Percentiles rank a stretch among this genome's conserved stretches.
These are phyloP conservation scores for Ooceraea biroi DNA, from an alignment of 1,140 invertebrate genomes.

Conservation along the genomic window DNA sequence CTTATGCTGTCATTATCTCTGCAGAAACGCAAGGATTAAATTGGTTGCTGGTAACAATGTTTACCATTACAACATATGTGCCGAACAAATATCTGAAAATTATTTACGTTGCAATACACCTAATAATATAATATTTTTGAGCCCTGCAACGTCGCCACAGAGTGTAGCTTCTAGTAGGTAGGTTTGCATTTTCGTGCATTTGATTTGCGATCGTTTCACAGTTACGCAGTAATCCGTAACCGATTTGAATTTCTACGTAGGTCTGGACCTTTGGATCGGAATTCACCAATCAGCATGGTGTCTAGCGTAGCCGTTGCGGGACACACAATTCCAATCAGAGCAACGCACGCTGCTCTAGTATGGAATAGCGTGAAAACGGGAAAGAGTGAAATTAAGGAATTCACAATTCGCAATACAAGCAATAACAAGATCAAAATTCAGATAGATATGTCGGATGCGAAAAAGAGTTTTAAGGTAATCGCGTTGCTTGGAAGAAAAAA, in stretches of 20 bases:
- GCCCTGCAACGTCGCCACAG: conserved; percentile 82
- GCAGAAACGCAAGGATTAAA: conserved; percentile 76
- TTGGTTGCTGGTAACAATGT: conserved; percentile 71
- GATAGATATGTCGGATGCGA: conserved; percentile 80
- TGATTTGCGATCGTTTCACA: neutral
- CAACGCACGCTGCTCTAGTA: conserved; percentile 85
- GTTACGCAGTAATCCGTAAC: neutral
- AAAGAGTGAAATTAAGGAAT: conserved; percentile 84
- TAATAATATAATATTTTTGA: conserved; percentile 63
- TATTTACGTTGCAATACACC: conserved; percentile 80
- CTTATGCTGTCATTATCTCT: conserved; percentile 7
- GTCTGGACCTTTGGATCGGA: conserved; percentile 78
- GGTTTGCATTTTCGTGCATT: neutral
- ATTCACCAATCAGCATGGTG: conserved; percentile 82
- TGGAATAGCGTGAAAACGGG: conserved; percentile 86
- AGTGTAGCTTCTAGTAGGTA: conserved; percentile 80
- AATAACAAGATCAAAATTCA: conserved; percentile 85
- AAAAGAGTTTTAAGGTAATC: conserved; percentile 82
- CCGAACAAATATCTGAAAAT: conserved; percentile 75
- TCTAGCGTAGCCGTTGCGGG: conserved; percentile 78
- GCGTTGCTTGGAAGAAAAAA: neutral
- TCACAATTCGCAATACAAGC: conserved; percentile 86
- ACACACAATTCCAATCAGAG: conserved; percentile 84
- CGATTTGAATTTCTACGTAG: conserved; percentile 63
- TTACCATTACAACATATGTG: conserved; percentile 75